Evolutionary conservation across 2,888 invertebrate genomes (phyloP).

Genomic region (Stenodema calcarata): DNA sequence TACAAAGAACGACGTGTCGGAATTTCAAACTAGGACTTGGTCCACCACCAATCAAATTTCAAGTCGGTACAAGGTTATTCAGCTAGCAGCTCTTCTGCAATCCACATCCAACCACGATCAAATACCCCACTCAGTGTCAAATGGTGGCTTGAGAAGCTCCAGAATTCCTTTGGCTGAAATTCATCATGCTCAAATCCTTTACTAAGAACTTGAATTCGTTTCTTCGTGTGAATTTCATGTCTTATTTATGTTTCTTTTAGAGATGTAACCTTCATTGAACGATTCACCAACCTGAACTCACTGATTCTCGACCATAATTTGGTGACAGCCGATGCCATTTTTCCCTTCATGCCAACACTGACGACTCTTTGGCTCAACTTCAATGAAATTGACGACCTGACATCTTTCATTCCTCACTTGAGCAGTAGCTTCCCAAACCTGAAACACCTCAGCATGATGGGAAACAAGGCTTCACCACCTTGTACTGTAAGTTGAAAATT

Average conservation of each 20-base stretch:
- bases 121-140: too few species aligned
- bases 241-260: slow-evolving; percentile 62
- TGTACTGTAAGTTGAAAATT: slow-evolving; percentile 62
- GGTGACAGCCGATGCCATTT: slow-evolving; percentile 71
- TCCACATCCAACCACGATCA: not conserved
- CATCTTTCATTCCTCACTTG: slow-evolving; percentile 76
- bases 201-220: not conserved
- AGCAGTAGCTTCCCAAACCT: slow-evolving; percentile 76
- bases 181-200: too few species aligned
- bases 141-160: too few species aligned
- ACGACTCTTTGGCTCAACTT: slow-evolving; percentile 76
- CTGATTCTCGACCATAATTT: slow-evolving; percentile 83
- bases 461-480: slow-evolving; percentile 81
- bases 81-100: too few species aligned
- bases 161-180: too few species aligned
- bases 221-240: not conserved
- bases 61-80: too few species aligned
- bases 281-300: slow-evolving; percentile 76
- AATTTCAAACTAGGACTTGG: too few species aligned
- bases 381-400: slow-evolving; percentile 68
- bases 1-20: too few species aligned
- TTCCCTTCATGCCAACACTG: slow-evolving; percentile 76
- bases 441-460: slow-evolving; percentile 81
- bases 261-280: slow-evolving; percentile 74
- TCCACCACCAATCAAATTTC: too few species aligned